These are phyloP conservation scores for Periophthalmodon schlosseri DNA, from an alignment of 2,113 vertebrate genomes.

Conservation along the genomic window DNA sequence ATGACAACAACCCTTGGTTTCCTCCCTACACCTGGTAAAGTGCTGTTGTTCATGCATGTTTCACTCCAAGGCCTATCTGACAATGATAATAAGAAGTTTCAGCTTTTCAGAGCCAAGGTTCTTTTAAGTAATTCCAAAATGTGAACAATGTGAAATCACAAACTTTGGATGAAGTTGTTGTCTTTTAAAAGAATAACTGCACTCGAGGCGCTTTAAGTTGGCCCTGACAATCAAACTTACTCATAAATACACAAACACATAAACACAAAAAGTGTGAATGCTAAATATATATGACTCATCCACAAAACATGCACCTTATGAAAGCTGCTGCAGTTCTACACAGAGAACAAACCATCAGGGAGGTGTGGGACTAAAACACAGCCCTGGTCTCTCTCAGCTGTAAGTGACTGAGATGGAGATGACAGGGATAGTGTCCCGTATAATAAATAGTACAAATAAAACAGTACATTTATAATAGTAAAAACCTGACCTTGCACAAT, in stretches of 20 bases:
- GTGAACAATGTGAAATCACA: background rate
- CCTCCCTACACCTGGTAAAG: conserved; percentile 42
- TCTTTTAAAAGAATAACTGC: background rate
- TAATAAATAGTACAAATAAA: too few relatives aligned
- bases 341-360: background rate
- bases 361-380: too few relatives aligned
- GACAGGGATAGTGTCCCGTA: too few relatives aligned
- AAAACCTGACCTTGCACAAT: too few relatives aligned
- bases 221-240: background rate
- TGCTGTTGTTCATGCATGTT: background rate
- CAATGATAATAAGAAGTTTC: background rate
- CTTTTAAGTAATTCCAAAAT: background rate
- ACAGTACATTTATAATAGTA: too few relatives aligned
- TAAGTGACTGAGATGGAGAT: too few relatives aligned
- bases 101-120: conserved; percentile 1
- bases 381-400: too few relatives aligned
- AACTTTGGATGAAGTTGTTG: background rate
- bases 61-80: background rate
- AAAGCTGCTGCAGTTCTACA: background rate
- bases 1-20: conserved; percentile 48
- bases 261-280: background rate
- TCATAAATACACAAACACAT: background rate
- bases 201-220: background rate
- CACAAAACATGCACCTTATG: background rate
- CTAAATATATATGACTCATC: background rate